These are phyloP conservation scores for Aurelia coerulea DNA, from an alignment of 30 jellyfish, hydroid and myxozoan genomes.

Conservation along the genomic window DNA sequence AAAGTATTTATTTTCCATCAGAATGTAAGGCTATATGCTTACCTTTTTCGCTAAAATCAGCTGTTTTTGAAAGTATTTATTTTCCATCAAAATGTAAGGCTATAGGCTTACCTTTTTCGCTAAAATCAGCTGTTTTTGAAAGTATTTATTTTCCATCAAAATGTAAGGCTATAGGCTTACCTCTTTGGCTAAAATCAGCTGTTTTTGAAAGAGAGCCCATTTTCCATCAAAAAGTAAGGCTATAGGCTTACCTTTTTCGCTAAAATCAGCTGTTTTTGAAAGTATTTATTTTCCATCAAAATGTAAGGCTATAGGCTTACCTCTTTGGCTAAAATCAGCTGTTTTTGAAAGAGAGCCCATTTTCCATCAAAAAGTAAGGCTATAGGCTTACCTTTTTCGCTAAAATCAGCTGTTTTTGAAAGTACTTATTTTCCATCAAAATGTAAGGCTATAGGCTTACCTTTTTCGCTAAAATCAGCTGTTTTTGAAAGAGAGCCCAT, in stretches of 20 bases:
- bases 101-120: background rate
- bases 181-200: background rate
- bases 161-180: background rate
- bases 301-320: slow-evolving; percentile 3
- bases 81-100: background rate
- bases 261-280: background rate
- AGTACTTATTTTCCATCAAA: background rate
- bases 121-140: background rate
- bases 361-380: slow-evolving; percentile 1
- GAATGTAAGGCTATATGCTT: background rate
- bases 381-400: background rate
- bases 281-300: background rate
- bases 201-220: background rate
- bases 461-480: background rate
- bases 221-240: background rate
- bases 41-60: background rate
- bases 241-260: background rate
- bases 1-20: background rate
- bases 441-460: background rate
- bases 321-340: background rate
- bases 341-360: background rate
- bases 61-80: background rate
- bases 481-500: background rate
- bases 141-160: background rate
- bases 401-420: background rate